Conservation (phyloP, 1,140 invertebrate genomes). For the Babylonia areolata region DNA sequence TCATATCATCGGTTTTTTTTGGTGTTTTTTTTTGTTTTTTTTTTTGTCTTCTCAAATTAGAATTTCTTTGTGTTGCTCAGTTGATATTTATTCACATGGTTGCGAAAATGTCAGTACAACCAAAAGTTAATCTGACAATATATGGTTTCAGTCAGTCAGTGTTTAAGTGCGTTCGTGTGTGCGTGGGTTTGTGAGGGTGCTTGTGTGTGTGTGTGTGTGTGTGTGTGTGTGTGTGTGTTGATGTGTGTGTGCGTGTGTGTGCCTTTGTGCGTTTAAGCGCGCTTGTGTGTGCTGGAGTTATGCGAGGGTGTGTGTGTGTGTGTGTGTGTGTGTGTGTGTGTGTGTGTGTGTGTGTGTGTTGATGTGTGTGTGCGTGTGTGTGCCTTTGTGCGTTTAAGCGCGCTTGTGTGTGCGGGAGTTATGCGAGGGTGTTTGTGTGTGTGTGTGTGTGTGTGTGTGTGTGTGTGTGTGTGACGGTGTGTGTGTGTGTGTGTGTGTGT, state of each 20-base stretch:
- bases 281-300: not conserved
- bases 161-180: not conserved
- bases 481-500: not conserved
- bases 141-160: no score
- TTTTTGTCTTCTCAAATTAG: no score
- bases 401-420: no score
- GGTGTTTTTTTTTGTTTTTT: no score
- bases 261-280: not conserved
- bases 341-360: not conserved
- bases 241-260: conserved; percentile 2
- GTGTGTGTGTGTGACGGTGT: not conserved
- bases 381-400: no score
- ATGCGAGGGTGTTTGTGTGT: not conserved
- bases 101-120: no score
- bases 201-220: not conserved
- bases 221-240: not conserved
- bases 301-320: not conserved
- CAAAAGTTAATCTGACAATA: no score
- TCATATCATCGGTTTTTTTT: no score
- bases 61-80: no score
- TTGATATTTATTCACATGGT: no score
- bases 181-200: not conserved
- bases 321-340: not conserved
- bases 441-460: not conserved
- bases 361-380: not conserved